Percentiles rank a stretch among this genome's conserved stretches.
These are phyloP conservation scores for Chanos chanos DNA, from an alignment of 2,797 vertebrate species.

Conservation along the genomic window DNA sequence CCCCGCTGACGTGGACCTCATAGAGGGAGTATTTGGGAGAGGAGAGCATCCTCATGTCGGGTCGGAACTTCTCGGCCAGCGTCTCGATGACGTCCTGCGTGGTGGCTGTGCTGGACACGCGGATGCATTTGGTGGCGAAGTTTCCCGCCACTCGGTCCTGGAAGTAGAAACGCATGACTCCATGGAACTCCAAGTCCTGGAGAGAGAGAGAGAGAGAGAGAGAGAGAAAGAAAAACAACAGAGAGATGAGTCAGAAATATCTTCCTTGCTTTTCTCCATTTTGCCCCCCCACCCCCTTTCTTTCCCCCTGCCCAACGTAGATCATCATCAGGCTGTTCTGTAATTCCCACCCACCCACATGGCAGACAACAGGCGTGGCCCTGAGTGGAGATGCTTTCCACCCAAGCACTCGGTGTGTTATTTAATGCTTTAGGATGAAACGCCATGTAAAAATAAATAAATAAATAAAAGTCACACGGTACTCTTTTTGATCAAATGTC, in stretches of 20 bases:
- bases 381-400: too few relatives aligned
- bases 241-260: not conserved
- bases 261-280: not conserved
- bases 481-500: too few relatives aligned
- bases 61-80: slow-evolving; percentile 94
- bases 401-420: too few relatives aligned
- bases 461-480: too few relatives aligned
- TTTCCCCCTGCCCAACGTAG: too few relatives aligned
- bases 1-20: slow-evolving; percentile 96
- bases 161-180: slow-evolving; percentile 99
- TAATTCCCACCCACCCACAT: too few relatives aligned
- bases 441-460: too few relatives aligned
- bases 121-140: slow-evolving; percentile 97
- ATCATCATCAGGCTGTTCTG: too few relatives aligned
- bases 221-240: not conserved
- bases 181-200: slow-evolving; percentile 97
- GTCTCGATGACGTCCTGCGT: slow-evolving; percentile 98
- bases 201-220: slow-evolving; percentile 26
- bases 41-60: slow-evolving; percentile 98
- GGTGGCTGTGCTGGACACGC: slow-evolving; percentile 95
- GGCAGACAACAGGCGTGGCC: too few relatives aligned
- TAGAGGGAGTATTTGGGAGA: slow-evolving; percentile 95
- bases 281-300: not conserved
- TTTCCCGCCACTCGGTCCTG: slow-evolving; percentile 97
- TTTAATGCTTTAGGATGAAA: too few relatives aligned